phyloP scores from a whole-genome alignment of 2,888 invertebrate genomes.

The Hemaris fuciformis region DNA sequence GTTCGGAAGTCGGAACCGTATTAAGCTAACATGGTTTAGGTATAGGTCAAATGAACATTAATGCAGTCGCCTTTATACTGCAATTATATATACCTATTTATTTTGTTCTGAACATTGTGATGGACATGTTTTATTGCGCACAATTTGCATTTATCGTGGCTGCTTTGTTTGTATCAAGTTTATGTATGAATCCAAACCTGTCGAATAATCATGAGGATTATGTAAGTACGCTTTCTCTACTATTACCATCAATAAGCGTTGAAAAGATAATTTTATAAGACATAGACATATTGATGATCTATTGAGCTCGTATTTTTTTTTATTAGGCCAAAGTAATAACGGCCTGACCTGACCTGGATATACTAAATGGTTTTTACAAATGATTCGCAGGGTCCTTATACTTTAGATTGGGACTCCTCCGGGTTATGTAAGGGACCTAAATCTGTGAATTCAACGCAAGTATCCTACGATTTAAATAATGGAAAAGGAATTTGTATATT shows the following conservation, averaged over 20 bases:
- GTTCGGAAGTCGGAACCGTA: not conserved
- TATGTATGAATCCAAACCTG: not conserved
- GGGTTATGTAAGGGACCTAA: not conserved
- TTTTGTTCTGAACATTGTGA: not conserved
- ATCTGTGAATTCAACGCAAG: not conserved
- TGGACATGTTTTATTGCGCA: not conserved
- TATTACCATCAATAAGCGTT: no score
- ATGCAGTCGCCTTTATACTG: no score
- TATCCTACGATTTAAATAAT: not conserved
- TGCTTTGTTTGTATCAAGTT: not conserved
- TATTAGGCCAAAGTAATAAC: no score
- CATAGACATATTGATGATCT: no score
- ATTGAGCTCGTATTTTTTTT: no score
- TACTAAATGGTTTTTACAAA: no score
- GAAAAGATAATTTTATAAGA: no score
- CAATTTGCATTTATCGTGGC: not conserved
- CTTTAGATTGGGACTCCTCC: not conserved
- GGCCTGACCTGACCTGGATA: no score
- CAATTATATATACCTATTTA: not conserved
- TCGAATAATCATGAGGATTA: not conserved
- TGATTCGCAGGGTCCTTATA: not conserved
- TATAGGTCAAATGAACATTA: not conserved
- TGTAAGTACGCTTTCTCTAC: not conserved
- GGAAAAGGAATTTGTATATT: not conserved
- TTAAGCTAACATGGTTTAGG: not conserved